Percentiles rank a stretch among this genome's conserved stretches.
Evolutionary conservation across 2,888 invertebrate species (phyloP).

Genomic region (Stegana nigrithorax): DNA sequence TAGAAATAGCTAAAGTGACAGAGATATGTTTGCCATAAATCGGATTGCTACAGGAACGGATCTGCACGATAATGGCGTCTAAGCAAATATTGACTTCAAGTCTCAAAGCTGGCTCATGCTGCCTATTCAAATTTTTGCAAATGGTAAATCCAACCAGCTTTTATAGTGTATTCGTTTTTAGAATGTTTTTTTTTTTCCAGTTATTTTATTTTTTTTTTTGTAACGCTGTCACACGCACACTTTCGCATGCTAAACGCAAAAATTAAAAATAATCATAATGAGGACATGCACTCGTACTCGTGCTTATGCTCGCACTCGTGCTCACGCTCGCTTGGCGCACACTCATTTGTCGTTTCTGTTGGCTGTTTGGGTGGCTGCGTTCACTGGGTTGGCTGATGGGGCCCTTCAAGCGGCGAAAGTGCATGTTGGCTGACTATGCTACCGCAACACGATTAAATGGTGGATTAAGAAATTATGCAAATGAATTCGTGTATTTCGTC

Average conservation of each 20-base stretch:
- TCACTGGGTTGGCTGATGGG: not conserved
- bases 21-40: too few species aligned
- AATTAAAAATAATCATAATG: slow-evolving; percentile 53
- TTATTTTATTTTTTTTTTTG: not conserved
- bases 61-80: too few species aligned
- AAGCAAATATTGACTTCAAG: too few species aligned
- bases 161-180: not conserved
- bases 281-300: slow-evolving; percentile 40
- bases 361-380: slow-evolving; percentile 33
- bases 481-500: slow-evolving; percentile 64
- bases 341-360: slow-evolving; percentile 36
- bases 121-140: too few species aligned
- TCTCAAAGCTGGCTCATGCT: too few species aligned
- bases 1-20: too few species aligned
- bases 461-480: slow-evolving; percentile 69
- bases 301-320: slow-evolving; percentile 22
- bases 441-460: slow-evolving; percentile 49
- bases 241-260: slow-evolving; percentile 11
- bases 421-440: not conserved
- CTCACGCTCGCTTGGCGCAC: slow-evolving; percentile 7
- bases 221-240: not conserved
- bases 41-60: too few species aligned
- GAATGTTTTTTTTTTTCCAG: not conserved
- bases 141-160: too few species aligned
- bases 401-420: not conserved